phyloP scores from a whole-genome alignment of 2,888 invertebrate species.

The Rhyacophila evoluta region DNA sequence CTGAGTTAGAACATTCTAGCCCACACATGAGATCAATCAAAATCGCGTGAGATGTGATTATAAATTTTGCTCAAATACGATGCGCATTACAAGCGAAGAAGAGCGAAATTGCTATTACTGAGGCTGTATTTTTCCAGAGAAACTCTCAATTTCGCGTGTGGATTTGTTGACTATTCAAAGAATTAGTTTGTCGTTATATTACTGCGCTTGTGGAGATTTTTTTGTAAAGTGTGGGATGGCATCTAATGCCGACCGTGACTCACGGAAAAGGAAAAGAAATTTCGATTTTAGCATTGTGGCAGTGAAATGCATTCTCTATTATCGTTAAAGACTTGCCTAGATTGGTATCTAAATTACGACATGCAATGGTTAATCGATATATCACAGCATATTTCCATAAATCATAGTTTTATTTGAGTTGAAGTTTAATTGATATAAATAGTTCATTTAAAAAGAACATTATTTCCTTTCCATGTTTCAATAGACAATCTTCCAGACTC shows the following conservation, averaged over 20 bases:
- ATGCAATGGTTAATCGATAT: background rate
- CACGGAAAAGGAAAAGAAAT: constrained; percentile 22
- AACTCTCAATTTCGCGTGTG: constrained; percentile 4
- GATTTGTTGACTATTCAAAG: background rate
- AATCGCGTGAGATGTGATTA: background rate
- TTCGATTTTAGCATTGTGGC: background rate
- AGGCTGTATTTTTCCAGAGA: background rate
- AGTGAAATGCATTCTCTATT: background rate
- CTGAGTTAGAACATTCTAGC: background rate
- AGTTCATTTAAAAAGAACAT: too few relatives aligned
- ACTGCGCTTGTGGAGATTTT: background rate
- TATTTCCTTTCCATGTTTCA: too few relatives aligned
- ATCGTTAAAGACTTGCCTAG: background rate
- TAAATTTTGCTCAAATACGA: background rate
- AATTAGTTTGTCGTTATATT: background rate
- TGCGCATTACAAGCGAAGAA: background rate
- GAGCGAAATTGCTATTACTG: background rate
- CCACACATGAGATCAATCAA: background rate
- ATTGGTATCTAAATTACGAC: background rate
- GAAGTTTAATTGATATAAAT: too few relatives aligned
- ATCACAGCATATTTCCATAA: background rate
- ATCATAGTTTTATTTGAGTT: too few relatives aligned
- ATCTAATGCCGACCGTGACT: background rate
- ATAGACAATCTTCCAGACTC: too few relatives aligned
- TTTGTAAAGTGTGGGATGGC: background rate